Percentiles rank a stretch among this genome's conserved stretches.
These are phyloP conservation scores for Barnardius zonarius DNA, from an alignment of 2,113 vertebrate species.

Conservation along the genomic window DNA sequence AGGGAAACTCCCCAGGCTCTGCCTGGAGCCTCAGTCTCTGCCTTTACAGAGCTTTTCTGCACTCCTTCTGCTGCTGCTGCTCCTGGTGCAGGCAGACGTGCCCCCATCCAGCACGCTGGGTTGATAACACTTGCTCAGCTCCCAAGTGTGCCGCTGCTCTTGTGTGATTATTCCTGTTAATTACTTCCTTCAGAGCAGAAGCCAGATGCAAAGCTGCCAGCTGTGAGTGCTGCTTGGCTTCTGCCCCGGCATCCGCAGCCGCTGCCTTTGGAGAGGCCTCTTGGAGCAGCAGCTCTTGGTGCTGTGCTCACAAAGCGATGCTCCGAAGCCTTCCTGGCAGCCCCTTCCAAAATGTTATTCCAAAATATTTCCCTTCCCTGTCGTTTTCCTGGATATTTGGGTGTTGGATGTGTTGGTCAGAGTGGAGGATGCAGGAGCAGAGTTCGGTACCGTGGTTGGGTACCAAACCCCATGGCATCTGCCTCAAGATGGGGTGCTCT, in stretches of 20 bases:
- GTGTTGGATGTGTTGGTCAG: neutral
- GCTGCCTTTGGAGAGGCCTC: neutral
- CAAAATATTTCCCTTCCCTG: neutral
- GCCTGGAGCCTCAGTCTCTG: neutral
- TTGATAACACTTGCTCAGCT: neutral
- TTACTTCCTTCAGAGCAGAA: neutral
- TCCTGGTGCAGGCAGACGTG: accelerated
- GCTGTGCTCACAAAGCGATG: accelerated
- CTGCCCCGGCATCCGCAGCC: neutral
- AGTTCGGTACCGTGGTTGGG: neutral
- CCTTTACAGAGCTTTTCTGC: neutral
- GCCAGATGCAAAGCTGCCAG: neutral
- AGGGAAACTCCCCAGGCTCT: neutral
- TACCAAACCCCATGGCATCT: neutral
- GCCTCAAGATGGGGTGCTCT: accelerated
- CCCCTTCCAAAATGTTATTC: neutral
- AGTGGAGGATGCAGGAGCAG: neutral
- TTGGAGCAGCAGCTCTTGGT: neutral
- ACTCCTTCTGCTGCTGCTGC: neutral
- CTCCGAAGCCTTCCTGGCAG: neutral
- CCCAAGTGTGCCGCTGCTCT: neutral
- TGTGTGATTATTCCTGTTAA: constrained; percentile 11
- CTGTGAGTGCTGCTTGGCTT: neutral
- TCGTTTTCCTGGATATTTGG: neutral
- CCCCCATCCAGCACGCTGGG: neutral